Evolutionary conservation across 1,140 invertebrate species (phyloP).

Genomic region (Drosophila sucinea): DNA sequence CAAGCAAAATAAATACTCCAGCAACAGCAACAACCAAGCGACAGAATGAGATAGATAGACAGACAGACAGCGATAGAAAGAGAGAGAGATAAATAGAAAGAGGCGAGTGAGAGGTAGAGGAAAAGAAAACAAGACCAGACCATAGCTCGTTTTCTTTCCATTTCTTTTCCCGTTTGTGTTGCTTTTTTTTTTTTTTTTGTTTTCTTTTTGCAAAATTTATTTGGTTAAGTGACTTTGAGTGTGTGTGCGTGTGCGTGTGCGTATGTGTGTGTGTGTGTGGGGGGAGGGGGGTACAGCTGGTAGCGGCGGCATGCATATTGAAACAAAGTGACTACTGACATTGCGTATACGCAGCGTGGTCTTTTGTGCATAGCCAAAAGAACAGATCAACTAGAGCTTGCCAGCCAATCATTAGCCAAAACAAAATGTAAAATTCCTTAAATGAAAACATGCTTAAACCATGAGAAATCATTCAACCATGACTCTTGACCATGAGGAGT

Average conservation of each 20-base stretch:
- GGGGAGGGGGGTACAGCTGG: not conserved
- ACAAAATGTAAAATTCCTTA: not conserved
- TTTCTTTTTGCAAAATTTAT: slow-evolving; percentile 62
- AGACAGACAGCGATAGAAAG: not conserved
- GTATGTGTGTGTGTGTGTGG: slow-evolving; percentile 34
- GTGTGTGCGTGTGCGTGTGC: slow-evolving; percentile 5
- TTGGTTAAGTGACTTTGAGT: slow-evolving; percentile 78
- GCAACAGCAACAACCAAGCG: slow-evolving; percentile 41
- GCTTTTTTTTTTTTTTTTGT: slow-evolving; percentile 1
- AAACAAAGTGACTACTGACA: slow-evolving; percentile 71
- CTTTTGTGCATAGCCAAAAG: slow-evolving; percentile 18
- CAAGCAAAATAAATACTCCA: slow-evolving; percentile 79
- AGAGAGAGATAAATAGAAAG: not conserved
- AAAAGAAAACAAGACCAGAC: not conserved
- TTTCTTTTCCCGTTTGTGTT: not conserved
- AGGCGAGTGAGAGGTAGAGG: not conserved
- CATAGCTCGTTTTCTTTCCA: not conserved
- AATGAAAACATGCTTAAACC: slow-evolving; percentile 10
- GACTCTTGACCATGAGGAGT: not conserved
- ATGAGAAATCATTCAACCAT: not conserved
- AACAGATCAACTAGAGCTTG: slow-evolving; percentile 31
- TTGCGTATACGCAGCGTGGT: slow-evolving; percentile 71
- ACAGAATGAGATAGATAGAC: not conserved
- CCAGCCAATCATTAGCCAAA: slow-evolving; percentile 60
- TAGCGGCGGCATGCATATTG: slow-evolving; percentile 67